Evolutionary conservation across 2,888 invertebrate species (phyloP), one percentile per base, ranked within the genome.

Genomic region (Amorpha juglandis): DNA sequence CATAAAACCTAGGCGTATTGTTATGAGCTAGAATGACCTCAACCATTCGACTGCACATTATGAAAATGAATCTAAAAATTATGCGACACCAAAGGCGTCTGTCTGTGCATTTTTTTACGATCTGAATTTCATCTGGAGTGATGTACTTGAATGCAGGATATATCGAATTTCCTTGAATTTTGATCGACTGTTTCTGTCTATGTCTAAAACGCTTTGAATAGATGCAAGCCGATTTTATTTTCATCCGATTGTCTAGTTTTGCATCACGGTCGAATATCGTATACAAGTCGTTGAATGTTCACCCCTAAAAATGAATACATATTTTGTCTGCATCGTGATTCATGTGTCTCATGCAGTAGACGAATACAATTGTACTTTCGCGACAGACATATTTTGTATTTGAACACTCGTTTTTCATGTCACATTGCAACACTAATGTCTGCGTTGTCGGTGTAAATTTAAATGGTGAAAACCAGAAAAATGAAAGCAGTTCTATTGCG

Each of bases 151-250:
- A 80, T 92, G 91, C 92, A 91, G 87, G 91, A 88, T 86, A 80
- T 86, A 84, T 88, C 82, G 79, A 87, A 90, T 91, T 92, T 92
- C 92, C 91, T 93, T 93, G 92, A 93, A 93, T 93, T 92, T 93
- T 89, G 87, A 93, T 90, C 81, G 88, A 87, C 67, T 69, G 79
- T 74, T 80, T 88, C 75, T 74, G 79, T 88, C 86, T 88, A 79
- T 74, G 84, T 87, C 83, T 82, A 74, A 77, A 76, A 77, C 78
- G 73, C 75, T 75, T 73, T 73, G 75, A 70, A 52, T 67, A 67
- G 66, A 63, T 74, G 69, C 82, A 81, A 42, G 66, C 80, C 71
- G 86, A 75, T 80, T 70, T 82, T 68, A 69, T 47, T 70, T 51
- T 33, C 58, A 63, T 68, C 66, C 27, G 48, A 51, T 45, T 63